Evolutionary conservation across 1,140 invertebrate species (phyloP).

Genomic region (Patella vulgata): DNA sequence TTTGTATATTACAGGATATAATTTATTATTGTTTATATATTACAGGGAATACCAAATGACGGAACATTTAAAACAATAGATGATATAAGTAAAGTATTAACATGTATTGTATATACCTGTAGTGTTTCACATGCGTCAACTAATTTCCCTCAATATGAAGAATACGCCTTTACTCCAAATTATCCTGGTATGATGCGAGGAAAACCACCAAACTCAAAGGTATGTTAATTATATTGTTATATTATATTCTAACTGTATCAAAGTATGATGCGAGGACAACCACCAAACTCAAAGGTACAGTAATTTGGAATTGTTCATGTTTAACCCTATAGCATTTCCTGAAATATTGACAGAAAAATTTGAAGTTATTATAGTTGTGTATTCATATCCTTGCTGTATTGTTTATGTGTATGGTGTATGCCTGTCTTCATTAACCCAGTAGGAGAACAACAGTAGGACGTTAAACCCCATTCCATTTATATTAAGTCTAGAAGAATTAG

Average conservation of each 20-base stretch:
- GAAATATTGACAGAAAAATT: no score
- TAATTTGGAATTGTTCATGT: background rate
- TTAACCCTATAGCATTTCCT: background rate
- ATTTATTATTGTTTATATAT: no score
- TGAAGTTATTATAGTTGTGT: no score
- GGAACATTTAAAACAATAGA: conserved; percentile 59
- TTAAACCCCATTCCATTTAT: no score
- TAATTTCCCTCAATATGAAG: conserved; percentile 66
- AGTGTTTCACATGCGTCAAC: conserved; percentile 68
- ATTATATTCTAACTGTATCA: conserved; percentile 65
- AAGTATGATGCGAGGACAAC: conserved; percentile 56
- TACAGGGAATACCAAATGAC: conserved; percentile 55
- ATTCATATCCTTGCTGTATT: no score
- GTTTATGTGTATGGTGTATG: no score
- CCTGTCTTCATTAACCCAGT: no score
- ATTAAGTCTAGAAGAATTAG: no score
- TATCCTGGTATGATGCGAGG: conserved; percentile 66
- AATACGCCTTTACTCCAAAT: conserved; percentile 69
- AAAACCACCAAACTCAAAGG: conserved; percentile 64
- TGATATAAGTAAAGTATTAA: conserved; percentile 62
- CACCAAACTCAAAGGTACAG: conserved; percentile 66
- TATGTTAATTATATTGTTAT: no score
- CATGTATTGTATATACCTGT: conserved; percentile 67
- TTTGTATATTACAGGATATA: no score
- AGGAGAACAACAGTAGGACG: no score